These are phyloP conservation scores for Lateolabrax maculatus DNA, from an alignment of 2,797 vertebrate species.

Conservation along the genomic window DNA sequence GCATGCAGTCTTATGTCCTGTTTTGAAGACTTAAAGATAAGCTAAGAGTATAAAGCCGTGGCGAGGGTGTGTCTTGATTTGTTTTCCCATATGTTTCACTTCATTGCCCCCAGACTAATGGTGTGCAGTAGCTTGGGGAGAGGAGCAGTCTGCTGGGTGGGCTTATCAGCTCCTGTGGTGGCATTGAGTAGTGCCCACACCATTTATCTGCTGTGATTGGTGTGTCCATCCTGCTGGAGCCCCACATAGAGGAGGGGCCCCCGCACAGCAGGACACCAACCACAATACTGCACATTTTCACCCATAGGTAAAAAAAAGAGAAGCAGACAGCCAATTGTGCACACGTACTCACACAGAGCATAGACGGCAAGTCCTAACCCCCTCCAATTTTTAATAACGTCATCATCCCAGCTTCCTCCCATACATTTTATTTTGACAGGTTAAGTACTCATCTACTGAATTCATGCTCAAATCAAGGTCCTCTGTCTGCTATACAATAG, in stretches of 20 bases:
- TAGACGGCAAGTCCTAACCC: slow-evolving; percentile 51
- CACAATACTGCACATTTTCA: slow-evolving; percentile 71
- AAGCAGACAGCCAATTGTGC: slow-evolving; percentile 64
- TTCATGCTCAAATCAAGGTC: slow-evolving; percentile 39
- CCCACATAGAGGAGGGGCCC: slow-evolving; percentile 70
- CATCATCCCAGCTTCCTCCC: slow-evolving; percentile 51
- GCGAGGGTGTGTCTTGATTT: slow-evolving; percentile 46
- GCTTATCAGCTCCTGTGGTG: slow-evolving; percentile 78
- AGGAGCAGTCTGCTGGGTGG: slow-evolving; percentile 77
- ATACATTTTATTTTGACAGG: slow-evolving; percentile 49
- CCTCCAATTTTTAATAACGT: slow-evolving; percentile 41
- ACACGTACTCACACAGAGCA: slow-evolving; percentile 55
- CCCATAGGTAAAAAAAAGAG: slow-evolving; percentile 54
- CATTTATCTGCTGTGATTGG: slow-evolving; percentile 80
- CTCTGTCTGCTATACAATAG: slow-evolving; percentile 32
- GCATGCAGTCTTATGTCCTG: neutral
- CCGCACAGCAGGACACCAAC: slow-evolving; percentile 72
- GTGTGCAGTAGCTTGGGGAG: slow-evolving; percentile 53
- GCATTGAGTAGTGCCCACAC: slow-evolving; percentile 80
- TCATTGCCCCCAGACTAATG: slow-evolving; percentile 73
- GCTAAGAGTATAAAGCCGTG: neutral
- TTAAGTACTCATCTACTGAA: slow-evolving; percentile 57
- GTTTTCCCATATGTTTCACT: slow-evolving; percentile 75
- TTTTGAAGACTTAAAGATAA: neutral
- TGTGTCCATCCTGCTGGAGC: slow-evolving; percentile 75